These are phyloP conservation scores for Blastomussa wellsi DNA, from an alignment of 92 coral and sea anemone species.

Conservation along the genomic window DNA sequence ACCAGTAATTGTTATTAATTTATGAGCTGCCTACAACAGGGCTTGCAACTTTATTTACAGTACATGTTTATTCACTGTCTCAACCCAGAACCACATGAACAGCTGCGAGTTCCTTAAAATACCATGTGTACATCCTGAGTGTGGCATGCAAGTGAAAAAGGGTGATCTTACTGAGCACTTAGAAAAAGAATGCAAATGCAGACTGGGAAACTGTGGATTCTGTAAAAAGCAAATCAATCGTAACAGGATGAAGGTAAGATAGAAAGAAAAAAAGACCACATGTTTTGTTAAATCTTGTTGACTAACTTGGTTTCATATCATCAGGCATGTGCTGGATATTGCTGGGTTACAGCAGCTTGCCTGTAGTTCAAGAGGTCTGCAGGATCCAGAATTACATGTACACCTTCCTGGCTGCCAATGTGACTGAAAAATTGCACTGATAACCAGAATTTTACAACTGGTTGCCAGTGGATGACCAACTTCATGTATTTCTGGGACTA, in stretches of 20 bases:
- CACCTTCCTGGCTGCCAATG: neutral
- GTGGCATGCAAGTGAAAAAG: slow-evolving; percentile 47
- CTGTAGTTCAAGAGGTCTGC: no score
- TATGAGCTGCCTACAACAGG: no score
- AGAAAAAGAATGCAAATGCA: slow-evolving; percentile 46
- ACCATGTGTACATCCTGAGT: slow-evolving; percentile 49
- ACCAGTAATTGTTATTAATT: no score
- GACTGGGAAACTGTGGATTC: slow-evolving; percentile 40
- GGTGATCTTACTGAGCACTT: slow-evolving; percentile 40
- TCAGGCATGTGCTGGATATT: no score
- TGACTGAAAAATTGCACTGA: no score
- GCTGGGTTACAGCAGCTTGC: no score
- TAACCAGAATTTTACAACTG: no score
- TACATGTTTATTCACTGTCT: neutral
- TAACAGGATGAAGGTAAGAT: slow-evolving; percentile 29
- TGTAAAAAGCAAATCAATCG: slow-evolving; percentile 30
- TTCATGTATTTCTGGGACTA: no score
- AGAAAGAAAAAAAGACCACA: neutral
- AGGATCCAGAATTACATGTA: neutral
- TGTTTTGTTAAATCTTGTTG: neutral
- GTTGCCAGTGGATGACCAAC: no score
- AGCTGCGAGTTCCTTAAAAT: slow-evolving; percentile 44
- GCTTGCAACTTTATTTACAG: neutral
- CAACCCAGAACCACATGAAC: slow-evolving; percentile 26
- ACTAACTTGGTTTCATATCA: neutral